These are phyloP conservation scores for Latrodectus elegans DNA, from an alignment of 2,888 invertebrate genomes.

Conservation along the genomic window DNA sequence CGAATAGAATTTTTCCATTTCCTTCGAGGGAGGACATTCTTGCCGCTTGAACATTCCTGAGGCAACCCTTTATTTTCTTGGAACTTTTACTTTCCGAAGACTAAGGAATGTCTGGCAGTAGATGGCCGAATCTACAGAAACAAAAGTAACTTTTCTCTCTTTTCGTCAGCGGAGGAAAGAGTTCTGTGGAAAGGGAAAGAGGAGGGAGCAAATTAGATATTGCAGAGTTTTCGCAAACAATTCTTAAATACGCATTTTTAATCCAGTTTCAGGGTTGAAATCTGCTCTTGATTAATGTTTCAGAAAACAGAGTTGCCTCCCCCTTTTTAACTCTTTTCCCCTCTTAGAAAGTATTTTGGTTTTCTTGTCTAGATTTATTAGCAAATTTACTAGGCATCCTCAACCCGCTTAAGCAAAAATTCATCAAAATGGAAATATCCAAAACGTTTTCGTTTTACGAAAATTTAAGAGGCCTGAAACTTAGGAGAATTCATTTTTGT, in stretches of 20 bases:
- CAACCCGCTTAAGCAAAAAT: no score
- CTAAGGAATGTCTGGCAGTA: conserved; percentile 41
- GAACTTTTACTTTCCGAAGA: conserved; percentile 32
- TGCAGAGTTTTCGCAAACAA: conserved; percentile 67
- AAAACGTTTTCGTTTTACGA: no score
- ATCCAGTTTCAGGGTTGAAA: conserved; percentile 52
- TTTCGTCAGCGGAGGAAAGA: conserved; percentile 16
- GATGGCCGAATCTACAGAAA: conserved; percentile 27
- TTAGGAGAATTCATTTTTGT: no score
- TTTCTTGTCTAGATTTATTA: conserved; percentile 41
- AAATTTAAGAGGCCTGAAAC: no score
- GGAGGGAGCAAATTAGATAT: conserved; percentile 59
- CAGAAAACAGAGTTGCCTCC: conserved; percentile 14
- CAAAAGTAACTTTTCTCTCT: conserved; percentile 43
- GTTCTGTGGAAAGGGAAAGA: conserved; percentile 8
- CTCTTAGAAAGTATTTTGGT: conserved; percentile 42
- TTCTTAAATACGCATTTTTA: conserved; percentile 69
- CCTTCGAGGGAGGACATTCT: conserved; percentile 22
- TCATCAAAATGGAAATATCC: no score
- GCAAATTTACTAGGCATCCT: neutral
- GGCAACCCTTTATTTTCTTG: conserved; percentile 25
- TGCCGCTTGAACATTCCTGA: conserved; percentile 23
- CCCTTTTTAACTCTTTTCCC: conserved; percentile 11
- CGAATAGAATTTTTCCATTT: neutral
- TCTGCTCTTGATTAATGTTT: conserved; percentile 44